Conservation (phyloP, 2,797 vertebrate species). For the Halcyon chelicuti region DNA sequence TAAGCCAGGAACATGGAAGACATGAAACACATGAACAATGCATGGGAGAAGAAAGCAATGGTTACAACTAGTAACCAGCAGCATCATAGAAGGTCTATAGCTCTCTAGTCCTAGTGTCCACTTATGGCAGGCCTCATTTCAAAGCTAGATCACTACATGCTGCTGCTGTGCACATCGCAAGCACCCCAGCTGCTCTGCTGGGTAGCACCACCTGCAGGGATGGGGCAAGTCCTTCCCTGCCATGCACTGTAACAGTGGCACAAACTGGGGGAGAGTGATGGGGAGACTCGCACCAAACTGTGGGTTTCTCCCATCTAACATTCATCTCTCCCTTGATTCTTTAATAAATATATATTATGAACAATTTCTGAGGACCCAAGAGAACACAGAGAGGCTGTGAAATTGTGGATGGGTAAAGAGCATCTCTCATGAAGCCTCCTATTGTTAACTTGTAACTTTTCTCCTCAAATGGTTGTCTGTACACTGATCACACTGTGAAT, state of each 20-base stretch:
- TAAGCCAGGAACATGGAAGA: background rate
- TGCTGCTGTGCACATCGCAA: background rate
- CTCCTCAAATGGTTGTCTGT: background rate
- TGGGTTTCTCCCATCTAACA: background rate
- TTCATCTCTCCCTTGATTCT: background rate
- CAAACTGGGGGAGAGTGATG: background rate
- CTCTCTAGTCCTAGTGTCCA: background rate
- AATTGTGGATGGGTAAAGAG: background rate
- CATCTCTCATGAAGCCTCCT: background rate
- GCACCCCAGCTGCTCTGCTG: background rate
- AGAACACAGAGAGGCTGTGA: background rate
- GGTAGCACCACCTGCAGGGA: background rate
- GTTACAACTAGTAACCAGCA: background rate
- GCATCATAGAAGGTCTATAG: background rate
- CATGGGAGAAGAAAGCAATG: background rate
- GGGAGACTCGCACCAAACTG: background rate
- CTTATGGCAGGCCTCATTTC: background rate
- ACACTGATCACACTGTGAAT: background rate
- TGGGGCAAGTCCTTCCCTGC: background rate
- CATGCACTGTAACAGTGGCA: fast-evolving
- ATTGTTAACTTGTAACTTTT: fast-evolving
- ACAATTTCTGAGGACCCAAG: background rate
- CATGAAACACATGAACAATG: background rate
- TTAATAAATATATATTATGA: background rate
- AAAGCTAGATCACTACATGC: background rate